These are phyloP conservation scores for Leptopilina clavipes DNA, from an alignment of 1,140 invertebrate genomes.

Conservation along the genomic window DNA sequence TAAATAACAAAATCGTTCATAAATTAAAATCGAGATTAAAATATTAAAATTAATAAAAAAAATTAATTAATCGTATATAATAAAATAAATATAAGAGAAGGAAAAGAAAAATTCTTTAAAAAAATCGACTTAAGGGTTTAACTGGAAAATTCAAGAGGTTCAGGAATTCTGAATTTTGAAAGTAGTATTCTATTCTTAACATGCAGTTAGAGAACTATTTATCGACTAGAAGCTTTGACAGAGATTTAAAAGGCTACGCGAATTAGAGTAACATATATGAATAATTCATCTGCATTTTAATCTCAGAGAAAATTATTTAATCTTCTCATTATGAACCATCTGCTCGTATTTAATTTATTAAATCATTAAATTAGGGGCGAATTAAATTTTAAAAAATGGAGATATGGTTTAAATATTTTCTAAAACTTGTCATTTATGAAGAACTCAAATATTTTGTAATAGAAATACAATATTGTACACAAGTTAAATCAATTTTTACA, in stretches of 20 bases:
- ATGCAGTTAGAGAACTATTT: not conserved
- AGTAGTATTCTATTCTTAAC: slow-evolving; percentile 23
- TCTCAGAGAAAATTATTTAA: slow-evolving; percentile 8
- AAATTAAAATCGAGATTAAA: too few relatives aligned
- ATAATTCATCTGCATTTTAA: slow-evolving; percentile 15
- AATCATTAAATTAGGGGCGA: not conserved
- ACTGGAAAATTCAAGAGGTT: not conserved
- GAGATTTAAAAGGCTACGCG: not conserved
- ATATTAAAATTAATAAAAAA: too few relatives aligned
- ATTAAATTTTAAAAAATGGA: not conserved
- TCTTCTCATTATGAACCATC: not conserved
- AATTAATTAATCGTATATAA: too few relatives aligned
- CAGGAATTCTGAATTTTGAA: not conserved
- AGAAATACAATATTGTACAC: too few relatives aligned
- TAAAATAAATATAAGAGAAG: not conserved
- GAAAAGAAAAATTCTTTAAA: not conserved
- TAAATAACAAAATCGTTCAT: too few relatives aligned
- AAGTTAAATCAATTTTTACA: not conserved
- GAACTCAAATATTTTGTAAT: too few relatives aligned
- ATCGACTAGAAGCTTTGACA: slow-evolving; percentile 22
- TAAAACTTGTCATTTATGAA: too few relatives aligned
- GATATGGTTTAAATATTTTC: not conserved
- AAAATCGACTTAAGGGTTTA: not conserved
- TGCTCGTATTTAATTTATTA: not conserved
- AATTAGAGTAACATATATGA: not conserved